Base-by-base conservation (phyloP, 2,113 vertebrate genomes). In the Zapus hudsonius region DNA sequence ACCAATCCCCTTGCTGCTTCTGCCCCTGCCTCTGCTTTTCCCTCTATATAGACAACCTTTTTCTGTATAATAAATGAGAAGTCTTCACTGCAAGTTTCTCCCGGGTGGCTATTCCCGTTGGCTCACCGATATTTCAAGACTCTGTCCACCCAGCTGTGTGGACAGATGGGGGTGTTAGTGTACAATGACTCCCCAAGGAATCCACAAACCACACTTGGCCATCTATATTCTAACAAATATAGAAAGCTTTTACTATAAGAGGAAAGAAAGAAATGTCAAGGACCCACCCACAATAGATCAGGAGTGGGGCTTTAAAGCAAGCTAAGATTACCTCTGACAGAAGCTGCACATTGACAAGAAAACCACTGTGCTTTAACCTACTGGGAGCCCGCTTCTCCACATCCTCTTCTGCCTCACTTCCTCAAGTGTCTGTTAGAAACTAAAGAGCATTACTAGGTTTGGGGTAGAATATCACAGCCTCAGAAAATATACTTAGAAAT, bases 351-450 rank as follows among this genome's bases (percentile, higher is more conserved):
- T 2, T 33, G 15, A 55, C 25, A 47, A 84, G 47, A 84, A 84
- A 74, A 73, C 0, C n/a, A 19, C 23, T 10, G 1, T 8, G 8
- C 1, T 84, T 36, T 15, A 13, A 1, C 6, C 20, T 44, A 17
- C 29, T 33, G 22, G 20, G 13, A 74, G 12, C 31, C 25, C 0
- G 0, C 3, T 20, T 61, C 47, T 66, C 80, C 23, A 2, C 12
- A 78, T 5, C 42, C 25, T 61, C 33, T 38, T 10, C n/a, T 7
- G 36, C 1, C 12, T 84, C 72, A 72, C 31, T 91, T 15, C 25
- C 25, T 55, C 59, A 75, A 47, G 5, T 36, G 44, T 4, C 69
- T 87, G 42, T 66, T 55, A 9, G 57, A 87, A 78, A 57, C 5
- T 13, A 33, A 83, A 47, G 12, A 7, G 13, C 12, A 29, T 63